Evolutionary conservation across 2,797 vertebrate species (phyloP).

Genomic region (Girardinus metallicus): DNA sequence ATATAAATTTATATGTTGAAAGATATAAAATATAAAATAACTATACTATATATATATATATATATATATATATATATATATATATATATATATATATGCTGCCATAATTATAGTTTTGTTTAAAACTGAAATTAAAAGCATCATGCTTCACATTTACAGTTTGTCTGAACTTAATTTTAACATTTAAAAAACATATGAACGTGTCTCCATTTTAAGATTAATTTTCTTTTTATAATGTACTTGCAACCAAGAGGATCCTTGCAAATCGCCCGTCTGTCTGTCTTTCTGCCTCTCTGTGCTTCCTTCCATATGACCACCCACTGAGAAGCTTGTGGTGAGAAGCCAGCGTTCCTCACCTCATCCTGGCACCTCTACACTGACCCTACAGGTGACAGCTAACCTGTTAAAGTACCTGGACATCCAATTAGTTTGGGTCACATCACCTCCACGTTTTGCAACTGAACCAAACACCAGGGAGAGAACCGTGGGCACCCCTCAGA

Average conservation of each 20-base stretch:
- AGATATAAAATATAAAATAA: too few relatives aligned
- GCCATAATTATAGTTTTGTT: not conserved
- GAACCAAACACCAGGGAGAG: constrained; percentile 39
- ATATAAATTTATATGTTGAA: too few relatives aligned
- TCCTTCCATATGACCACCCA: constrained; percentile 73
- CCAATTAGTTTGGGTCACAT: constrained; percentile 51
- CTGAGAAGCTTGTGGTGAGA: constrained; percentile 47
- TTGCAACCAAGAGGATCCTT: not conserved
- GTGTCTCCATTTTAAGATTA: not conserved
- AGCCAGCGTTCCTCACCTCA: constrained; percentile 24
- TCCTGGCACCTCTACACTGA: constrained; percentile 42
- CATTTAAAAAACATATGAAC: not conserved
- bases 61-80: not conserved
- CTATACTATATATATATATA: not conserved
- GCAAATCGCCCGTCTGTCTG: not conserved
- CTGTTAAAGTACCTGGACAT: constrained; percentile 48
- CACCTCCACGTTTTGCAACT: constrained; percentile 43
- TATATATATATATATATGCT: not conserved
- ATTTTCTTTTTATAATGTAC: not conserved
- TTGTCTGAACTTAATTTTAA: not conserved
- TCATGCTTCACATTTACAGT: not conserved
- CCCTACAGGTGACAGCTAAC: constrained; percentile 65
- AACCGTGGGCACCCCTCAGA: constrained; percentile 56
- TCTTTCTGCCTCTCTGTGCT: constrained; percentile 21
- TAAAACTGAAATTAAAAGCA: not conserved